Evolutionary conservation across 1,140 invertebrate genomes (phyloP).

Genomic region (Glossosoma conforme): DNA sequence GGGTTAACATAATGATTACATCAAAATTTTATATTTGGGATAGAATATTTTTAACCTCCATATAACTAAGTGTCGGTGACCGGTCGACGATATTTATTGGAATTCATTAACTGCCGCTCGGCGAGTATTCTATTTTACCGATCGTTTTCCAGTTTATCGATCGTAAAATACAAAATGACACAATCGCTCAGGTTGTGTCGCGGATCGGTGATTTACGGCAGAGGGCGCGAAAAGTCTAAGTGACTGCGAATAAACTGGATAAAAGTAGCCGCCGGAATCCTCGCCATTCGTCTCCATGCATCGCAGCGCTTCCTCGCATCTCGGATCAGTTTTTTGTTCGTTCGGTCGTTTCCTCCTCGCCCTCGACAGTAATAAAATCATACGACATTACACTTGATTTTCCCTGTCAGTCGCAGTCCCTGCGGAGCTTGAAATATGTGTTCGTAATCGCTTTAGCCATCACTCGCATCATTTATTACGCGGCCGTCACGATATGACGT

Average conservation of each 20-base stretch:
- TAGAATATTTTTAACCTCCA: too few relatives aligned
- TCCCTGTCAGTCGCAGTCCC: constrained; percentile 5
- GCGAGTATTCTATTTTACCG: too few relatives aligned
- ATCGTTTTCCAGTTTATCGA: constrained; percentile 6
- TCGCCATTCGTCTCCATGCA: constrained; percentile 15
- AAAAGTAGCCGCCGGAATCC: constrained; percentile 16
- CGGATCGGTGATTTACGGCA: constrained; percentile 18
- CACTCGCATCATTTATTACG: constrained; percentile 13
- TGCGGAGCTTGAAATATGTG: constrained; percentile 11
- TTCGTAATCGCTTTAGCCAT: constrained; percentile 15
- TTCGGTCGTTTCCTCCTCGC: background rate
- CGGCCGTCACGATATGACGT: background rate
- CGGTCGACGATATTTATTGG: too few relatives aligned
- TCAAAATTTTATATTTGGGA: too few relatives aligned
- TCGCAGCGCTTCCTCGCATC: background rate
- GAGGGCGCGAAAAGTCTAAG: constrained; percentile 14
- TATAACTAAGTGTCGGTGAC: too few relatives aligned
- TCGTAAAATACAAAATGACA: constrained; percentile 14
- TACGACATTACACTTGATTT: constrained; percentile 10
- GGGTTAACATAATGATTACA: too few relatives aligned
- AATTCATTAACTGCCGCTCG: too few relatives aligned
- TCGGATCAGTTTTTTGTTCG: background rate
- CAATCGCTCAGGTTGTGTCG: constrained; percentile 10
- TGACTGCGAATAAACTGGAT: constrained; percentile 25
- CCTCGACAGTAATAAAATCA: constrained; percentile 24